Evolutionary conservation across 2,797 vertebrate species (phyloP), one percentile per base, ranked within the genome.

Genomic region (Ctenochaetus hawaiiensis): DNA sequence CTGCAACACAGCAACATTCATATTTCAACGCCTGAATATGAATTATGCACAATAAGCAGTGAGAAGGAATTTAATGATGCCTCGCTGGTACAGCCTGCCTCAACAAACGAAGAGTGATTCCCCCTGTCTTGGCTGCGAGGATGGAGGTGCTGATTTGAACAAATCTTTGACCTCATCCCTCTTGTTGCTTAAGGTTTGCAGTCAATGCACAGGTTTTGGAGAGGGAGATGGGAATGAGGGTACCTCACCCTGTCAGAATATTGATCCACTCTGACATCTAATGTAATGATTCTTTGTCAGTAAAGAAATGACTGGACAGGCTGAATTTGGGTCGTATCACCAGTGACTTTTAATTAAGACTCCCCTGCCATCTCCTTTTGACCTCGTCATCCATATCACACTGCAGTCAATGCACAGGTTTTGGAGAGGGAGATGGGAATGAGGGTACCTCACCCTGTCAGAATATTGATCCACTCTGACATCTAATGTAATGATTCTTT

Each of bases 61-160:
- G 93, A 96, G 95, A 94, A 95, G 88, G 92, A 94, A 95, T 96
- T 97, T 97, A 97, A 97, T 97, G 96, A 97, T 95, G 95, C 92
- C 87, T 91, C 92, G 82, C 95, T 93, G 95, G 94, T 93, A 85
- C 88, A 84, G 89, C 81, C 84, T 84, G 87, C 85, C 89, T 84
- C 70, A 53, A 90, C 91, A 91, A 91, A 88, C 83, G 81, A 89
- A 91, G 90, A 93, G 90, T 84, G 89, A 94, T 91, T 87, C 90
- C 77, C 75, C 58, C 81, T 81, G 85, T 92, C 89, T 90, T 80
- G 59, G 87, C 91, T 92, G 92, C 34, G 37, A 88, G 88, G 89
- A 88, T 89, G 93, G 91, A 81, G 87, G 83, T 80, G 84, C 88
- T 91, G 90, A 94, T 94, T 93, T 93, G 90, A 93, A 94, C 89